A percentile compares a stretch with the other conserved stretches of the same genome.
Evolutionary conservation across 2,113 vertebrate genomes (phyloP).

Genomic region (Salvelinus fontinalis): DNA sequence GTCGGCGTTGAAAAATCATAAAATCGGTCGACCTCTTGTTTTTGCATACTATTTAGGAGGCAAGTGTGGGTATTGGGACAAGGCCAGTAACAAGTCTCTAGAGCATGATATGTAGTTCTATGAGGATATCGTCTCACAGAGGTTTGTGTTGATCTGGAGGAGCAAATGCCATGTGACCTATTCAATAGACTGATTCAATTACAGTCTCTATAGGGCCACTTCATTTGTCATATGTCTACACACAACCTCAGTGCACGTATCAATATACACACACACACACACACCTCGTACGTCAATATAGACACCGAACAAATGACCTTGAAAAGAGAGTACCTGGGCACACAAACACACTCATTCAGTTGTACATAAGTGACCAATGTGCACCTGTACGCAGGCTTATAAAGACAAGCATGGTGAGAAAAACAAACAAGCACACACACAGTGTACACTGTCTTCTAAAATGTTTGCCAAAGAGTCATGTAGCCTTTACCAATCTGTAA

Average conservation of each 20-base stretch:
- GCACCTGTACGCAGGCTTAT: background rate
- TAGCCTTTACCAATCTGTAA: background rate
- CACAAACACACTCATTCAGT: background rate
- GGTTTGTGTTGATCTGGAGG: background rate
- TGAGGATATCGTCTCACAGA: background rate
- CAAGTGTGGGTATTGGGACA: background rate
- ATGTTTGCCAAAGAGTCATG: background rate
- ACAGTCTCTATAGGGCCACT: slow-evolving; percentile 1
- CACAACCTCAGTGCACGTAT: slow-evolving; percentile 34
- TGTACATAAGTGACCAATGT: background rate
- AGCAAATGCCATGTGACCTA: background rate
- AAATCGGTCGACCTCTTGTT: too few relatives aligned
- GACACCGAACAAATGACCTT: slow-evolving; percentile 31
- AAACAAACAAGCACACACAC: slow-evolving; percentile 11
- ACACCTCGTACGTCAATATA: slow-evolving; percentile 15
- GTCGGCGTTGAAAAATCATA: too few relatives aligned
- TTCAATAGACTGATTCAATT: slow-evolving; percentile 32
- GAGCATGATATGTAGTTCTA: too few relatives aligned
- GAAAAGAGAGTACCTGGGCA: slow-evolving; percentile 19
- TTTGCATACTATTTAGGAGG: background rate
- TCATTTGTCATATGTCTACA: background rate
- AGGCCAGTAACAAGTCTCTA: too few relatives aligned
- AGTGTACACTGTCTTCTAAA: slow-evolving; percentile 5
- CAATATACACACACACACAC: slow-evolving; percentile 22
- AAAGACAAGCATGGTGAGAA: slow-evolving; percentile 4